phyloP scores from a whole-genome alignment of 1,140 invertebrate species.

The Aphidius ervi region DNA sequence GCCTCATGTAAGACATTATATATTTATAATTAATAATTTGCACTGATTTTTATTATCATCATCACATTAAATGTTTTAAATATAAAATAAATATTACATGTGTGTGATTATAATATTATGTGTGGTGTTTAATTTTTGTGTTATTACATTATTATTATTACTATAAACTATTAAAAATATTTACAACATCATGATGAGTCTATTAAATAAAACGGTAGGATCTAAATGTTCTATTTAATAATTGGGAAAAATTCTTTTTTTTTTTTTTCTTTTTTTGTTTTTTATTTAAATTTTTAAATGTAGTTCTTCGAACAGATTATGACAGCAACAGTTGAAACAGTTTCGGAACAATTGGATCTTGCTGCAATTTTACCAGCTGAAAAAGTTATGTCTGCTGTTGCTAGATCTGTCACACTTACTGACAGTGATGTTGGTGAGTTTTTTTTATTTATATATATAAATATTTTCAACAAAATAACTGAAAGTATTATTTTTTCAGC shows the following conservation, averaged over 20 bases:
- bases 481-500: slow-evolving; percentile 35
- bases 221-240: slow-evolving; percentile 25
- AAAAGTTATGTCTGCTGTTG: slow-evolving; percentile 72
- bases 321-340: slow-evolving; percentile 89
- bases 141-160: too few relatives aligned
- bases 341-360: slow-evolving; percentile 80
- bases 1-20: slow-evolving; percentile 73
- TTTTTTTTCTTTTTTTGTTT: not conserved
- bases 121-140: too few relatives aligned
- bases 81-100: too few relatives aligned
- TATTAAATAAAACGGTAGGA: slow-evolving; percentile 38
- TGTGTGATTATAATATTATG: too few relatives aligned
- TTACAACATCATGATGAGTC: slow-evolving; percentile 9
- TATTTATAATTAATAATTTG: slow-evolving; percentile 6
- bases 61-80: not conserved
- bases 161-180: too few relatives aligned
- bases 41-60: not conserved
- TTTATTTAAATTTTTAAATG: slow-evolving; percentile 48
- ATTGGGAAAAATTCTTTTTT: slow-evolving; percentile 5
- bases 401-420: slow-evolving; percentile 82
- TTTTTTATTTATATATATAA: not conserved
- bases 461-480: too few relatives aligned
- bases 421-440: slow-evolving; percentile 78
- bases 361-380: slow-evolving; percentile 79
- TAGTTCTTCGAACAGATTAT: slow-evolving; percentile 71